These are phyloP conservation scores for Ectropis crepuscularia DNA, from an alignment of 2,888 invertebrate genomes.

Conservation along the genomic window DNA sequence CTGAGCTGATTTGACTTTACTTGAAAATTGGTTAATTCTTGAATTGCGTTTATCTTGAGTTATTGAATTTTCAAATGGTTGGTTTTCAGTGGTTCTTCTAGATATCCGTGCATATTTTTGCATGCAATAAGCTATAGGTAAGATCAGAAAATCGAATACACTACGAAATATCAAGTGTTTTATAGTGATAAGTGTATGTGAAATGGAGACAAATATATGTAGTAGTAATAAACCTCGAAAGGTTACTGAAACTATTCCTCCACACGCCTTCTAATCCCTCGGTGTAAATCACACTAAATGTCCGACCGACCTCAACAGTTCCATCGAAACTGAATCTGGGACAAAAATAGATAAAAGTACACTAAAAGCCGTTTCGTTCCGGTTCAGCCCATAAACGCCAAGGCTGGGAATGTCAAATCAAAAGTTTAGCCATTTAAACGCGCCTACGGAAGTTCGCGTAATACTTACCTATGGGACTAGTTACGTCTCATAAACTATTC, in stretches of 20 bases:
- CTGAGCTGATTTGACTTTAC: too few species aligned
- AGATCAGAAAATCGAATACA: too few species aligned
- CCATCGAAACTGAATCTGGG: slow-evolving; percentile 24
- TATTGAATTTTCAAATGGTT: too few species aligned
- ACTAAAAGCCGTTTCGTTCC: slow-evolving; percentile 27
- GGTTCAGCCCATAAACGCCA: slow-evolving; percentile 22
- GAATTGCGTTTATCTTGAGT: too few species aligned
- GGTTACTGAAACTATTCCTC: not conserved
- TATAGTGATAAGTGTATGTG: too few species aligned
- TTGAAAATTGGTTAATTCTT: too few species aligned
- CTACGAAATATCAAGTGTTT: too few species aligned
- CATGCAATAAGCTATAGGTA: too few species aligned
- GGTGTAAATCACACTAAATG: slow-evolving; percentile 22
- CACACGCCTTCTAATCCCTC: slow-evolving; percentile 3
- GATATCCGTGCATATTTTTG: too few species aligned
- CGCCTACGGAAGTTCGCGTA: slow-evolving; percentile 16
- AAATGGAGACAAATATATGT: not conserved
- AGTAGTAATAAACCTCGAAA: not conserved
- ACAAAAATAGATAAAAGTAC: slow-evolving; percentile 33
- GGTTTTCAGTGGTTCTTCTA: too few species aligned
- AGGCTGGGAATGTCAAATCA: slow-evolving; percentile 28
- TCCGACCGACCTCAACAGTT: slow-evolving; percentile 19
- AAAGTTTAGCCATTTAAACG: slow-evolving; percentile 30
- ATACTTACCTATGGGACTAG: slow-evolving; percentile 12
- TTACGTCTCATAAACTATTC: too few species aligned